phyloP scores from a whole-genome alignment of 2,888 invertebrate species.

The Caenorhabditis sp. region DNA sequence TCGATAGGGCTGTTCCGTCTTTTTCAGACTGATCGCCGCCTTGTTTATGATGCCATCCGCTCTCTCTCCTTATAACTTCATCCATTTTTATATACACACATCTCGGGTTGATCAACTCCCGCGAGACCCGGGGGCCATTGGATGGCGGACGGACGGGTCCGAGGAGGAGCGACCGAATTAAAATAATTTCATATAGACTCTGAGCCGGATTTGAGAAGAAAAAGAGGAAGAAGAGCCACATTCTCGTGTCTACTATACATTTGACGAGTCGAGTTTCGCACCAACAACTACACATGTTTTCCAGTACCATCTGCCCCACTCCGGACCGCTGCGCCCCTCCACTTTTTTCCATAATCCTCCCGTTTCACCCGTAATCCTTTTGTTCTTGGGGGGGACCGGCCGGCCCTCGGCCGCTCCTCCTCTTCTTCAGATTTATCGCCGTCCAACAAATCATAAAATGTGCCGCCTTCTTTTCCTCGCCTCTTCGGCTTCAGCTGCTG shows the following conservation, averaged over 20 bases:
- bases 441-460: conserved; percentile 51
- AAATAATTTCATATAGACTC: conserved; percentile 39
- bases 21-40: neutral
- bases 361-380: conserved; percentile 32
- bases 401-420: neutral
- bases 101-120: conserved; percentile 20
- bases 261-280: neutral
- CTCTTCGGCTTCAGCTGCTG: neutral
- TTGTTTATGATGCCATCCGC: neutral
- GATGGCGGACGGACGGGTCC: conserved; percentile 1
- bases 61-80: neutral
- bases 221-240: too few relatives aligned
- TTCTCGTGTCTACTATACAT: conserved; percentile 15
- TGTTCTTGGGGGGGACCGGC: conserved; percentile 26
- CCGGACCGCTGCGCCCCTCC: neutral
- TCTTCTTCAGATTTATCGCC: conserved; percentile 47
- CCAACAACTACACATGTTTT: conserved; percentile 21
- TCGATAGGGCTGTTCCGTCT: too few relatives aligned
- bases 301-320: neutral
- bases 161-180: conserved; percentile 21
- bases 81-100: conserved; percentile 15
- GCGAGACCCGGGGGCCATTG: too few relatives aligned
- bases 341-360: conserved; percentile 38
- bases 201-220: conserved; percentile 31
- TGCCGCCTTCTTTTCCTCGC: conserved; percentile 24